Percentiles rank a stretch among this genome's conserved stretches.
phyloP scores from a whole-genome alignment of 2,888 invertebrate species.

The Drosophila antonietae region DNA sequence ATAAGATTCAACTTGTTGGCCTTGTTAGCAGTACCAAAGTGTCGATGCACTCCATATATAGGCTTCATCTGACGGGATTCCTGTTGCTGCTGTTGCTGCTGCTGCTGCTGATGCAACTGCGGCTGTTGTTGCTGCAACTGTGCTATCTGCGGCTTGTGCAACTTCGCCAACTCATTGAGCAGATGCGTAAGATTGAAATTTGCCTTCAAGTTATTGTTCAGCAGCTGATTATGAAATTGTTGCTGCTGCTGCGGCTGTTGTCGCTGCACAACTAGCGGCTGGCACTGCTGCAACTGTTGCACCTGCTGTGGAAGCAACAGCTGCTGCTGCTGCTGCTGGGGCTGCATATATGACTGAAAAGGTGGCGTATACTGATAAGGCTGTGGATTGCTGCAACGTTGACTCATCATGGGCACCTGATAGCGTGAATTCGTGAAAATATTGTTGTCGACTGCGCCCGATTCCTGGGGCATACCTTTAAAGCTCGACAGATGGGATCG shows the following conservation, averaged over 20 bases:
- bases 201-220: constrained; percentile 3
- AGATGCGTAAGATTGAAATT: constrained; percentile 59
- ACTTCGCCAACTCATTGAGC: constrained; percentile 55
- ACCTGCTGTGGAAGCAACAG: not conserved
- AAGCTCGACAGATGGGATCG: not conserved
- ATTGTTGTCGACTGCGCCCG: constrained; percentile 5
- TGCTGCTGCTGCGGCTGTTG: constrained; percentile 27
- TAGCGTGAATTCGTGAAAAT: constrained; percentile 28
- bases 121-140: constrained; percentile 15
- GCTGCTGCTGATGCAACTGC: not conserved
- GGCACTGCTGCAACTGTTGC: constrained; percentile 13
- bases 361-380: constrained; percentile 13
- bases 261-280: constrained; percentile 20
- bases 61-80: constrained; percentile 13
- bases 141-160: constrained; percentile 26
- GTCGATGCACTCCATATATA: constrained; percentile 42
- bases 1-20: constrained; percentile 23
- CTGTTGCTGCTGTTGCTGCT: not conserved
- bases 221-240: constrained; percentile 25
- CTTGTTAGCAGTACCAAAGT: constrained; percentile 45
- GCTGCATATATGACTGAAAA: not conserved
- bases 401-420: constrained; percentile 48
- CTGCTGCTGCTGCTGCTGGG: not conserved
- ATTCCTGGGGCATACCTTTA: not conserved
- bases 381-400: constrained; percentile 30